Conservation (phyloP, 2,888 invertebrate species). For the Deilephila elpenor region DNA sequence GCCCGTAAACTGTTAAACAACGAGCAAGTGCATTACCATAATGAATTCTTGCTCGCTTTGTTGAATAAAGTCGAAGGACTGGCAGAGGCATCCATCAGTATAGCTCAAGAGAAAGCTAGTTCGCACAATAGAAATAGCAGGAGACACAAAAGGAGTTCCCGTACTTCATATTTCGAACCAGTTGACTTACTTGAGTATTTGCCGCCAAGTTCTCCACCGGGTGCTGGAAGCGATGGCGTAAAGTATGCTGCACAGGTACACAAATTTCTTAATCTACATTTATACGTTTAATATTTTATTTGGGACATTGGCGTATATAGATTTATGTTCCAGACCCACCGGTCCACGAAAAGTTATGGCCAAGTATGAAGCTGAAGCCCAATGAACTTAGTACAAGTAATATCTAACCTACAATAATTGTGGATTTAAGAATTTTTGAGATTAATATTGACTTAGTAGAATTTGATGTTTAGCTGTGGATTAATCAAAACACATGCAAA, state of each 20-base stretch:
- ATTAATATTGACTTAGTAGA: no score
- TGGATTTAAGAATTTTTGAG: no score
- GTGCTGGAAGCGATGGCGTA: conserved; percentile 79
- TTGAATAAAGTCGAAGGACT: conserved; percentile 89
- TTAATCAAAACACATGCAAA: no score
- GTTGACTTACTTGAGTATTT: conserved; percentile 86
- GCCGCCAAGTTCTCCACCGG: conserved; percentile 81
- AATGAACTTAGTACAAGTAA: no score
- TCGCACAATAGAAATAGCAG: conserved; percentile 75
- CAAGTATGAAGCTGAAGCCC: neutral
- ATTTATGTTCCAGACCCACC: no score
- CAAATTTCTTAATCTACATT: neutral
- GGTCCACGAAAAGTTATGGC: no score
- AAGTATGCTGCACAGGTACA: conserved; percentile 79
- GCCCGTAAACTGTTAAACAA: conserved; percentile 89
- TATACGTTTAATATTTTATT: no score
- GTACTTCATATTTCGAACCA: conserved; percentile 85
- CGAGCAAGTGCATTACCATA: conserved; percentile 92
- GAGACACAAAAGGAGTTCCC: conserved; percentile 82
- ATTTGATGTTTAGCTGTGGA: no score
- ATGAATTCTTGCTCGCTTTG: conserved; percentile 92
- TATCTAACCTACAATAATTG: no score
- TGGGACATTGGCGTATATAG: no score
- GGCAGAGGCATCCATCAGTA: conserved; percentile 73
- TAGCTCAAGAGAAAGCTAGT: conserved; percentile 74